Base-by-base conservation (phyloP, 2,113 vertebrate species). In the Grantiella picta region DNA sequence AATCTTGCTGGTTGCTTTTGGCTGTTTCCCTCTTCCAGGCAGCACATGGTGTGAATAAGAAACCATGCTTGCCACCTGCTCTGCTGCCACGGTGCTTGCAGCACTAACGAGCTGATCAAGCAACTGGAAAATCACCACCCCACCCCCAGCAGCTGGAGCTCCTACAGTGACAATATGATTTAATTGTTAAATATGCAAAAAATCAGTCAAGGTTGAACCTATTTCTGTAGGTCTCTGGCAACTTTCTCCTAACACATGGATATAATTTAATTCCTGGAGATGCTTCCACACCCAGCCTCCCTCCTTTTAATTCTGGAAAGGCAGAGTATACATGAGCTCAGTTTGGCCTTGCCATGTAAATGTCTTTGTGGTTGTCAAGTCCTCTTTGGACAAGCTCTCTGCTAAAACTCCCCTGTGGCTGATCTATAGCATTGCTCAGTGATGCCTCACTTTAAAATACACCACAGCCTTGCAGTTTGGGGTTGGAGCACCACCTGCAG, bases 401-500 rank as follows among this genome's bases (percentile, higher is more conserved):
- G 53, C 68, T 88, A 36, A 59, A 86, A 50, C 35, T 93, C 94
- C 16, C 53, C 29, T 8, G 80, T 89, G 92, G 64, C 65, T 83
- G 82, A 49, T 38, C 35, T 94, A 40, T 56, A 92, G 82, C 86
- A 65, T 96, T 96, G 71, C 56, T 94, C n/a, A 78, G 40, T 17
- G 82, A 75, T 94, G 93, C 45, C 80, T 96, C 64, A 60, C 73
- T 96, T 72, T 71, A 64, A 93, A 95, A 88, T 12, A 95, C 69
- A 61, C 31, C 36, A 49, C 56, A 72, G 79, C 64, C 52, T 86
- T 57, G 40, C 14, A 49, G 27, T 84, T 61, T 54, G 89, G 63
- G 50, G 54, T 88, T 91, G 78, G 87, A 88, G 75, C 68, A 96
- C 89, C 94, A 93, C 80, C 95, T 95, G 92, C 94, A 86, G 80